phyloP scores from a whole-genome alignment of 2,797 vertebrate species.

The Dermochelys coriacea region DNA sequence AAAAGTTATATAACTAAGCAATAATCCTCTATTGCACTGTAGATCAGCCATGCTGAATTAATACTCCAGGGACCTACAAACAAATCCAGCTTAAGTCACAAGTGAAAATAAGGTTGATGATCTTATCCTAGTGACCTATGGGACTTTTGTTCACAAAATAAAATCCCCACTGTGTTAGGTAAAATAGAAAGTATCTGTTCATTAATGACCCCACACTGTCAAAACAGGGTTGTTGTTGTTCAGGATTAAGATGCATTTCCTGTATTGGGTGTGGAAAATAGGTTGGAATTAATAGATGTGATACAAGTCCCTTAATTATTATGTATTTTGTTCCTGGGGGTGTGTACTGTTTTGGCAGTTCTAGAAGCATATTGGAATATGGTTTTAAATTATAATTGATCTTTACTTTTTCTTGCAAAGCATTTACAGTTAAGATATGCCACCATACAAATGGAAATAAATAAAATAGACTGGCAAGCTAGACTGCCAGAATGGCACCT shows the following conservation, averaged over 20 bases:
- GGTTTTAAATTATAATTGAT: neutral
- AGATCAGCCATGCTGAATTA: neutral
- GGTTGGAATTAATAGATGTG: neutral
- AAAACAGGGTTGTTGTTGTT: neutral
- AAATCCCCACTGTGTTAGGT: neutral
- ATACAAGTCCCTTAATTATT: neutral
- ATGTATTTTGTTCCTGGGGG: accelerated
- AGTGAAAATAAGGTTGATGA: neutral
- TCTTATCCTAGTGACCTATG: neutral
- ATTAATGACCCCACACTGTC: neutral
- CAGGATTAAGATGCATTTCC: neutral
- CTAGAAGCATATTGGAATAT: neutral
- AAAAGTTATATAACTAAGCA: neutral
- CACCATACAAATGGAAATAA: constrained; percentile 27
- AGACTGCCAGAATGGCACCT: constrained; percentile 3
- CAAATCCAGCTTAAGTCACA: neutral
- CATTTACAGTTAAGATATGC: neutral
- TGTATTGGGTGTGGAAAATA: neutral
- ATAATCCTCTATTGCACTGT: neutral
- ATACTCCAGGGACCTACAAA: neutral
- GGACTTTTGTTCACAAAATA: neutral
- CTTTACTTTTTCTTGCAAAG: neutral
- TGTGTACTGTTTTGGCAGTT: neutral
- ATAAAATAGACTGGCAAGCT: neutral
- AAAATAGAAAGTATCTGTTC: neutral